Evolutionary conservation across 1,140 invertebrate species (phyloP), one percentile per base, ranked within the genome.

Genomic region (Drosophila orosa): DNA sequence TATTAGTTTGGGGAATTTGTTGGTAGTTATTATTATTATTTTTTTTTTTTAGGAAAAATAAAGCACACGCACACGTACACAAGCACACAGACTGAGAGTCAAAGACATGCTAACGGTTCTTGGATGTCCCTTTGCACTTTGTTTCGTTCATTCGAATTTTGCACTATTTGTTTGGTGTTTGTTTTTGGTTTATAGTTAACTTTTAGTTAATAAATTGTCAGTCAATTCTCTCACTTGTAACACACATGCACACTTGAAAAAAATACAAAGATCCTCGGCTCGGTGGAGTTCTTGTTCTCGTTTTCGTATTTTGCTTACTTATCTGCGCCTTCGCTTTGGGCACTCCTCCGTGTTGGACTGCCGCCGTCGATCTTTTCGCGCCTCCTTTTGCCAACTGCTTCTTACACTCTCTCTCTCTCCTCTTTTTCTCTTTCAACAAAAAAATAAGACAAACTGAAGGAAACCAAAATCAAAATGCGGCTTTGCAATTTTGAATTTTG

Each of bases 391-490:
- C 19, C 50, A 22, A 56, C 71, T 72, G 29, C 60, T 76, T 33
- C 29, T 52, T 48, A 33, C 40, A 15, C 31, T 15, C 5, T n/a
- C 39, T 17, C 25, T 45, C 54, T 61, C n/a, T 68, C 25, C 13
- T 66, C 62, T 56, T 19, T 59, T 29, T 54, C 44, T 56, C 54
- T 39, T 55, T 44, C 40, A 79, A 83, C 74, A 86, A 75, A 76
- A 71, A 81, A 86, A 80, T 85, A 85, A 84, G 67, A 63, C 68
- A 71, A 66, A 85, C 75, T 79, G 76, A 84, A 74, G 73, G 60
- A 80, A 79, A 83, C 63, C 63, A 75, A 77, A 42, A 68, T 58
- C 54, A 57, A 29, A 58, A 24, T 72, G 27, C 45, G 48, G 52
- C 66, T 56, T 61, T 47, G 48, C 54, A 79, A 83, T 66, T 74